Percentiles rank a stretch among this genome's conserved stretches.
phyloP scores from a whole-genome alignment of 1,140 invertebrate genomes.

The Cecropterus lyciades region DNA sequence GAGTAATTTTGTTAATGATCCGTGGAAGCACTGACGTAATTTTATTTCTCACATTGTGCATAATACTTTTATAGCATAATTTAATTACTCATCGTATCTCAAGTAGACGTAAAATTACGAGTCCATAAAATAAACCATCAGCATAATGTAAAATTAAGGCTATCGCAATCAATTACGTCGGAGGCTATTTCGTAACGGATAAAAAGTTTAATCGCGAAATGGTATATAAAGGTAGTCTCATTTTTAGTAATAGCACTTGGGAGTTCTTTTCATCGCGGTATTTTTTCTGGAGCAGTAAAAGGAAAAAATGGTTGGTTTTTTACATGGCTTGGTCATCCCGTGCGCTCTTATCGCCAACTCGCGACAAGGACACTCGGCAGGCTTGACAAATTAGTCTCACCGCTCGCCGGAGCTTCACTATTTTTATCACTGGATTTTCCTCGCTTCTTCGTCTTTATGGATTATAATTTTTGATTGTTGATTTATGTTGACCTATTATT shows the following conservation, averaged over 20 bases:
- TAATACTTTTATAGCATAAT: background rate
- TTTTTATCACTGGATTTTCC: background rate
- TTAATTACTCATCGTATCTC: background rate
- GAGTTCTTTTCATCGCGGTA: conserved; percentile 22
- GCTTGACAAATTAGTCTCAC: conserved; percentile 25
- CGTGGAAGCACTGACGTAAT: background rate
- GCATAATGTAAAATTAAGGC: conserved; percentile 8
- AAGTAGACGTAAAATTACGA: background rate
- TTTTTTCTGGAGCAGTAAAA: conserved; percentile 2
- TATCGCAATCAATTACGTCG: conserved; percentile 15
- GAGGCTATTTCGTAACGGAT: conserved; percentile 7
- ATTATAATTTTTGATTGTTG: too few relatives aligned
- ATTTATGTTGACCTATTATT: too few relatives aligned
- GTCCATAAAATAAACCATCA: background rate
- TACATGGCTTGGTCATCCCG: conserved; percentile 14
- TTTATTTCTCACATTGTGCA: background rate
- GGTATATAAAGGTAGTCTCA: conserved; percentile 22
- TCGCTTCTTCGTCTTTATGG: background rate
- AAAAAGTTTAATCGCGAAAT: conserved; percentile 28
- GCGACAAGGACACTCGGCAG: conserved; percentile 21
- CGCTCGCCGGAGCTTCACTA: background rate
- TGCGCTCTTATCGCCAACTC: conserved; percentile 18
- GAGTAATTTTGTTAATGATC: background rate
- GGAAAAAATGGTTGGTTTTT: conserved; percentile 18
- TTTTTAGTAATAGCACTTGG: conserved; percentile 28